These are phyloP conservation scores for Atta colombica DNA, from an alignment of 1,140 invertebrate species.

Conservation along the genomic window DNA sequence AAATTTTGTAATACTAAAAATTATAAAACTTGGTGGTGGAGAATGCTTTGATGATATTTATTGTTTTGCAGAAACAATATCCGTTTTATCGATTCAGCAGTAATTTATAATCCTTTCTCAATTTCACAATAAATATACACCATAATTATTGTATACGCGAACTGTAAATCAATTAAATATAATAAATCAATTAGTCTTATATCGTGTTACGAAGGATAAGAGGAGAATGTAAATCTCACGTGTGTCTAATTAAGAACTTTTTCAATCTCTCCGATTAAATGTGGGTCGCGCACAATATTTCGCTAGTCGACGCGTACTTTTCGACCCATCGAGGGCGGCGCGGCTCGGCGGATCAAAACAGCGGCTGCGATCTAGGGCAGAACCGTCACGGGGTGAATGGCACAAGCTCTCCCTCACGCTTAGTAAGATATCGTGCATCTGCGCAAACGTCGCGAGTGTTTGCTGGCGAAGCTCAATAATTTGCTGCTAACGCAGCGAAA, in stretches of 20 bases:
- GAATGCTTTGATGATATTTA: neutral
- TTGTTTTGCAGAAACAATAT: neutral
- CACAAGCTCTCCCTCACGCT: slow-evolving; percentile 52
- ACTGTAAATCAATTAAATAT: neutral
- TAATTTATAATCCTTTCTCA: neutral
- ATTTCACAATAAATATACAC: neutral
- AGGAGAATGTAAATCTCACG: neutral
- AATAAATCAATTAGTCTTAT: neutral
- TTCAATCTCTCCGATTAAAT: slow-evolving; percentile 10
- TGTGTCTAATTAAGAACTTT: neutral
- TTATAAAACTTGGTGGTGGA: neutral
- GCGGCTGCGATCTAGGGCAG: slow-evolving; percentile 68
- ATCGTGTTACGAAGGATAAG: neutral
- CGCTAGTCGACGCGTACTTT: slow-evolving; percentile 48
- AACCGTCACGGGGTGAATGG: slow-evolving; percentile 72
- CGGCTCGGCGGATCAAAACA: slow-evolving; percentile 53
- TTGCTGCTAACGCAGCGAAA: slow-evolving; percentile 55
- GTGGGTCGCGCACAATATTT: slow-evolving; percentile 30
- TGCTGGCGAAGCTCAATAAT: slow-evolving; percentile 70
- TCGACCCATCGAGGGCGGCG: slow-evolving; percentile 26
- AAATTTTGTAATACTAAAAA: neutral
- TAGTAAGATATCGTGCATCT: slow-evolving; percentile 66
- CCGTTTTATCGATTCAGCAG: neutral
- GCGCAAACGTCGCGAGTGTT: slow-evolving; percentile 70
- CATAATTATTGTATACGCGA: no score